These are phyloP conservation scores for Vulpes lagopus DNA, from an alignment of 2,113 vertebrate genomes.

Conservation along the genomic window DNA sequence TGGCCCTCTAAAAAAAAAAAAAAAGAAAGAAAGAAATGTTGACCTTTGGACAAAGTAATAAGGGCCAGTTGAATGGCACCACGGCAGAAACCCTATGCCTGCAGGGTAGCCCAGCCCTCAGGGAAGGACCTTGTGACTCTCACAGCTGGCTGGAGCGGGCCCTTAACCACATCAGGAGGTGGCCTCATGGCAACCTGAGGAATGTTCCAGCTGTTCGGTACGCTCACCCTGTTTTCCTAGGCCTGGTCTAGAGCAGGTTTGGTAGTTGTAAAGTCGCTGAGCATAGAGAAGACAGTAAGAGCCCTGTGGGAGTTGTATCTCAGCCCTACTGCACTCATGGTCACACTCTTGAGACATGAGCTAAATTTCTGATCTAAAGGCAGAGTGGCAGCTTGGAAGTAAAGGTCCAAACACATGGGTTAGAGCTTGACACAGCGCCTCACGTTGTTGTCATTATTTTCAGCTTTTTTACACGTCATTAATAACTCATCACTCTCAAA, in stretches of 20 bases:
- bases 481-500: neutral
- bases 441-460: neutral
- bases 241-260: neutral
- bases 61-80: neutral
- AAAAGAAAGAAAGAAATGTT: neutral
- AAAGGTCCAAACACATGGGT: neutral
- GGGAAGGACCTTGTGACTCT: neutral
- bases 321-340: neutral
- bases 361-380: neutral
- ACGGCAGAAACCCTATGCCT: neutral
- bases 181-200: neutral
- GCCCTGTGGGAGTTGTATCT: neutral
- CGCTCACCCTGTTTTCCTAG: neutral
- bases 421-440: accelerated
- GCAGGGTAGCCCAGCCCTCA: neutral
- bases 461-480: neutral
- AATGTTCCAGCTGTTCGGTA: neutral
- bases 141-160: neutral
- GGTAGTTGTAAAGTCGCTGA: neutral
- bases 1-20: neutral
- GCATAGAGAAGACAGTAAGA: neutral
- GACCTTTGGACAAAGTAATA: neutral
- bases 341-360: neutral
- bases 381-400: neutral
- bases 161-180: neutral